phyloP scores from a whole-genome alignment of 2,113 vertebrate genomes.

The Mellivora capensis region DNA sequence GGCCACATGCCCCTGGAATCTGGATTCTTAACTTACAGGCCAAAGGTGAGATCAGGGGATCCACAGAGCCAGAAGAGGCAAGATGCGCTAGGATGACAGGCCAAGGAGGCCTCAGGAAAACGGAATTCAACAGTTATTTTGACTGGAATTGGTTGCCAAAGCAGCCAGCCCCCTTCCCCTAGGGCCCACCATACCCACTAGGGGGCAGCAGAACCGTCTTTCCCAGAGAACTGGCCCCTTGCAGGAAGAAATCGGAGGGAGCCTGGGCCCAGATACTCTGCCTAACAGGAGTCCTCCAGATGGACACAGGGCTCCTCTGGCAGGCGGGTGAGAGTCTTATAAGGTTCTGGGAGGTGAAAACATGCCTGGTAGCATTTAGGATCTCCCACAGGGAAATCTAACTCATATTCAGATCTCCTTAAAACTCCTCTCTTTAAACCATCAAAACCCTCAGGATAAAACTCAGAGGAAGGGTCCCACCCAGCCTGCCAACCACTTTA shows the following conservation, averaged over 20 bases:
- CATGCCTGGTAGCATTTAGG: background rate
- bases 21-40: background rate
- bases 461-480: background rate
- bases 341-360: background rate
- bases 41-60: background rate
- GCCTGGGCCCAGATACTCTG: background rate
- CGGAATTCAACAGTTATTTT: background rate
- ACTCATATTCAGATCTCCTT: background rate
- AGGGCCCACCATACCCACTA: background rate
- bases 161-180: background rate
- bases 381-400: background rate
- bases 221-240: background rate
- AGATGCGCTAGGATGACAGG: background rate
- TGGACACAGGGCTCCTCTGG: background rate
- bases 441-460: background rate
- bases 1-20: background rate
- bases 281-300: background rate
- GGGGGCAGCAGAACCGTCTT: conserved; percentile 27
- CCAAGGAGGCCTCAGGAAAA: background rate
- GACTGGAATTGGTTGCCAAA: background rate
- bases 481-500: background rate
- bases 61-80: background rate
- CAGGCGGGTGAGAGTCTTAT: background rate
- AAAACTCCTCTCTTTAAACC: background rate
- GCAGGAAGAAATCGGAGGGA: background rate